A percentile compares a stretch with the other conserved stretches of the same genome.
Evolutionary conservation across 2,888 invertebrate species (phyloP).

Genomic region (Mechanitis mazaeus): DNA sequence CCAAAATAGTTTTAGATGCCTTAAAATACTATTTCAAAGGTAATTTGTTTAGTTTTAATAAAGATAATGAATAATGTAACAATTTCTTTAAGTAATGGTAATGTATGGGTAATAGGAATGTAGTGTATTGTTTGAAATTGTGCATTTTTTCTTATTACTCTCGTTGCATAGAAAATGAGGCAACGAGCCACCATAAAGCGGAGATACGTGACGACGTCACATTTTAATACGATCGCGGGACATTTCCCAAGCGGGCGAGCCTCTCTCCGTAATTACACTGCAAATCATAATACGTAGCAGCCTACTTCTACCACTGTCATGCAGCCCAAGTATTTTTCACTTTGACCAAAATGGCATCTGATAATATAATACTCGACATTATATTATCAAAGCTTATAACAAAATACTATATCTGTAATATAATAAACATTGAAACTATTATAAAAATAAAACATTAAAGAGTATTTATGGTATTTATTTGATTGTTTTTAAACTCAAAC

Average conservation of each 20-base stretch:
- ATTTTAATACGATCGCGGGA: slow-evolving; percentile 37
- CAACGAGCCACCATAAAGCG: slow-evolving; percentile 18
- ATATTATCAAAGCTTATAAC: too few relatives aligned
- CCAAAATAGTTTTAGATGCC: too few relatives aligned
- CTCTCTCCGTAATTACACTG: slow-evolving; percentile 45
- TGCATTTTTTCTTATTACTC: slow-evolving; percentile 19
- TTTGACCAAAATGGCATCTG: slow-evolving; percentile 17
- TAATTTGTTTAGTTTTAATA: too few relatives aligned
- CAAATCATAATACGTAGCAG: slow-evolving; percentile 30
- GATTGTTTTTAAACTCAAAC: too few relatives aligned
- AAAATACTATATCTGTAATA: too few relatives aligned
- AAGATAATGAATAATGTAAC: too few relatives aligned
- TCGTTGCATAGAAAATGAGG: slow-evolving; percentile 23
- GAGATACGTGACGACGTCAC: slow-evolving; percentile 35
- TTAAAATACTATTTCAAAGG: too few relatives aligned
- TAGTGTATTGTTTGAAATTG: slow-evolving; percentile 13
- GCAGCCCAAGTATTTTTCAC: slow-evolving; percentile 28
- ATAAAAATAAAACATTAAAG: too few relatives aligned
- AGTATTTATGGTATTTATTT: too few relatives aligned
- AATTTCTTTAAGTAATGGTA: too few relatives aligned
- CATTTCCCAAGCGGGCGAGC: slow-evolving; percentile 40
- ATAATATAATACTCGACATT: too few relatives aligned
- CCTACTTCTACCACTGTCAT: slow-evolving; percentile 26
- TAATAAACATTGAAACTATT: too few relatives aligned
- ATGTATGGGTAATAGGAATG: slow-evolving; percentile 19